Evolutionary conservation across 2,113 vertebrate genomes (phyloP).

Genomic region (Lutjanus erythropterus): DNA sequence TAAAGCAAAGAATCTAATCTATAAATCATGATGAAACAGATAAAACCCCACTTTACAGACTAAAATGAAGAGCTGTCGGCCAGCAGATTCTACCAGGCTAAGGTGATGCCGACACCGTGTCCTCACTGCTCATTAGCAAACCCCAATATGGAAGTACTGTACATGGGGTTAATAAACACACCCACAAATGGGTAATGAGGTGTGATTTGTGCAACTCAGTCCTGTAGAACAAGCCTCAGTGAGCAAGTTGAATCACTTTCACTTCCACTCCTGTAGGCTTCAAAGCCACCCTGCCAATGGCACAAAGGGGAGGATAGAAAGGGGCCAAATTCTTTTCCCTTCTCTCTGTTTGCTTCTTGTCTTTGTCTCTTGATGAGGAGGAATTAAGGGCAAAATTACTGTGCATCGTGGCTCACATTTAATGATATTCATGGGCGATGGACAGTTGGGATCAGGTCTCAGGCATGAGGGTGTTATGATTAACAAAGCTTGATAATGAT

Average conservation of each 20-base stretch:
- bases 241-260: conserved; percentile 73
- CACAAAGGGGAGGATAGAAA: conserved; percentile 62
- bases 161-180: conserved; percentile 50
- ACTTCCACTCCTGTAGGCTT: conserved; percentile 72
- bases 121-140: conserved; percentile 60
- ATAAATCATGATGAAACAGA: not conserved
- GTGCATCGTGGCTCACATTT: conserved; percentile 52
- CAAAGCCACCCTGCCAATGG: conserved; percentile 29
- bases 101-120: conserved; percentile 16
- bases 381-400: conserved; percentile 64
- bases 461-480: conserved; percentile 27
- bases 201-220: conserved; percentile 44
- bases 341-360: conserved; percentile 46
- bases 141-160: conserved; percentile 33
- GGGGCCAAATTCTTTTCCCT: conserved; percentile 50
- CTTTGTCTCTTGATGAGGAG: conserved; percentile 67
- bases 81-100: not conserved
- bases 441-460: conserved; percentile 41
- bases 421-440: conserved; percentile 47
- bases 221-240: conserved; percentile 67
- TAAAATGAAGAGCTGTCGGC: not conserved
- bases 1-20: not conserved
- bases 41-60: not conserved
- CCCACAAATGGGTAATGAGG: conserved; percentile 65
- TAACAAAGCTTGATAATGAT: conserved; percentile 24